phyloP scores from a whole-genome alignment of 2,888 invertebrate species.

The Sisyra terminalis region DNA sequence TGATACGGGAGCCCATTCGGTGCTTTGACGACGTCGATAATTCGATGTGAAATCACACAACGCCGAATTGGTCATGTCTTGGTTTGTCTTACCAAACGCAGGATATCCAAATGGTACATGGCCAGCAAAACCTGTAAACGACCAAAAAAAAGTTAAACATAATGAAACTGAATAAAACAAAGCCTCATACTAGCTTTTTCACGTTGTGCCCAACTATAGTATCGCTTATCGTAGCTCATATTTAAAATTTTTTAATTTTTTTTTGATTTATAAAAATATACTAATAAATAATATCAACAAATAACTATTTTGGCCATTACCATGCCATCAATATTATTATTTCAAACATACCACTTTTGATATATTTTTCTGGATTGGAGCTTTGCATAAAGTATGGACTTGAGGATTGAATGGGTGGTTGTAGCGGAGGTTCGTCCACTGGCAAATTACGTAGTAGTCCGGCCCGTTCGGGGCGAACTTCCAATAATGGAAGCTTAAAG shows the following conservation, averaged over 20 bases:
- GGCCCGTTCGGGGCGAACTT: slow-evolving; percentile 49
- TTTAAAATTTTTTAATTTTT: slow-evolving; percentile 5
- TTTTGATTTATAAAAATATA: too few relatives aligned
- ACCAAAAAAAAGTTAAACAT: too few relatives aligned
- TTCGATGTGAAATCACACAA: slow-evolving; percentile 60
- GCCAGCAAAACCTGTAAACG: slow-evolving; percentile 42
- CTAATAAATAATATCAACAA: too few relatives aligned
- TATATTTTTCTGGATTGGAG: slow-evolving; percentile 40
- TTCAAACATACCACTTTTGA: slow-evolving; percentile 36
- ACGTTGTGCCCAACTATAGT: neutral
- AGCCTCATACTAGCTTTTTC: neutral
- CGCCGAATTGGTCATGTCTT: slow-evolving; percentile 50
- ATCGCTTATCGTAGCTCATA: neutral
- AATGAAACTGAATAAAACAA: too few relatives aligned
- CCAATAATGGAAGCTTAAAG: slow-evolving; percentile 49
- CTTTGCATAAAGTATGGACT: slow-evolving; percentile 53
- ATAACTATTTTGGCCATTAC: too few relatives aligned
- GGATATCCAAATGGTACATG: slow-evolving; percentile 49
- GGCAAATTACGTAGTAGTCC: slow-evolving; percentile 42
- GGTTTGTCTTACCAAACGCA: slow-evolving; percentile 44
- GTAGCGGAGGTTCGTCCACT: slow-evolving; percentile 39
- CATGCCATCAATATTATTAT: neutral
- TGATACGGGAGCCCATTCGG: slow-evolving; percentile 58
- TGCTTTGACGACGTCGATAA: slow-evolving; percentile 51
- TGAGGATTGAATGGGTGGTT: slow-evolving; percentile 37